Conservation (phyloP, 2,888 invertebrate species). For the Leptinotarsa peninsularis region DNA sequence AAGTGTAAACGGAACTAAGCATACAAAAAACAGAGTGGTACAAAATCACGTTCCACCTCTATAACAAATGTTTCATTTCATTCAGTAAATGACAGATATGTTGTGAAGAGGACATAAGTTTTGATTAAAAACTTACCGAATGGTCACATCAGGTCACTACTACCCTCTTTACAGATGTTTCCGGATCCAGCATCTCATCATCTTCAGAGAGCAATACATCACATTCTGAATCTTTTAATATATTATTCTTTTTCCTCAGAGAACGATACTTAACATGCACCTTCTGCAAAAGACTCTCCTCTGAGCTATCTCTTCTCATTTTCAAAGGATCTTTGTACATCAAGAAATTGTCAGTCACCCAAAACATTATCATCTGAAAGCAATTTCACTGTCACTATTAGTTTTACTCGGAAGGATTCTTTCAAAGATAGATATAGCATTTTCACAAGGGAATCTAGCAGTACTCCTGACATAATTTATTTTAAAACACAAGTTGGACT, state of each 20-base stretch:
- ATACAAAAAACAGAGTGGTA: not conserved
- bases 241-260: conserved; percentile 67
- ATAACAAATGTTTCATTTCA: not conserved
- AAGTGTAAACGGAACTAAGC: too few relatives aligned
- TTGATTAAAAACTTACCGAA: conserved; percentile 12
- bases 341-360: conserved; percentile 87
- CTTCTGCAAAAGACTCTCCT: conserved; percentile 62
- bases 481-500: too few relatives aligned
- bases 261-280: conserved; percentile 71
- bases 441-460: too few relatives aligned
- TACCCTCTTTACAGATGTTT: conserved; percentile 53
- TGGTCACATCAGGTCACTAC: conserved; percentile 43
- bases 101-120: not conserved
- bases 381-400: conserved; percentile 33
- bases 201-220: conserved; percentile 74
- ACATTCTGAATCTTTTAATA: conserved; percentile 71
- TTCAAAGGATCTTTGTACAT: conserved; percentile 75
- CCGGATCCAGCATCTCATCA: conserved; percentile 72
- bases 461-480: too few relatives aligned
- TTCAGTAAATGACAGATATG: not conserved
- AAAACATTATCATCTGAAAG: conserved; percentile 84
- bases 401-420: too few relatives aligned
- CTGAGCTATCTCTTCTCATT: conserved; percentile 55
- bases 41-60: not conserved
- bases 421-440: too few relatives aligned